Conservation (phyloP, 2,797 vertebrate genomes). For the Acridotheres tristis region DNA sequence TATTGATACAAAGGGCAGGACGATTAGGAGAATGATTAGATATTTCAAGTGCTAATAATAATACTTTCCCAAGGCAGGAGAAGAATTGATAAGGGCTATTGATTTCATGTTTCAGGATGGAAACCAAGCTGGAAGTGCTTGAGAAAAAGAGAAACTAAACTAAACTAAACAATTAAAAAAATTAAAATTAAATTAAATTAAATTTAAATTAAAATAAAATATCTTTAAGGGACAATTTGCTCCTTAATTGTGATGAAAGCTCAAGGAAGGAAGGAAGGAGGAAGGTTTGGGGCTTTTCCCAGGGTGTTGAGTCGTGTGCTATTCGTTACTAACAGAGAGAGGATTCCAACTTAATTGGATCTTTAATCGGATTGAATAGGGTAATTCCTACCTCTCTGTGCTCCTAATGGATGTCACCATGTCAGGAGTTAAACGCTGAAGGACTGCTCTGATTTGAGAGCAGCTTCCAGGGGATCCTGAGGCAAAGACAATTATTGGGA, state of each 20-base stretch:
- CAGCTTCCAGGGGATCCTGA: constrained; percentile 20
- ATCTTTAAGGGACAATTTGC: not conserved
- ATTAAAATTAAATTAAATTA: not conserved
- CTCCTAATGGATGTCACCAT: constrained; percentile 33
- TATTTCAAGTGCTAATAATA: constrained; percentile 12
- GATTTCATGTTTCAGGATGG: not conserved
- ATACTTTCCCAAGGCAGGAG: not conserved
- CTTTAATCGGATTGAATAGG: constrained; percentile 50
- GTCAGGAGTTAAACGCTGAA: constrained; percentile 21
- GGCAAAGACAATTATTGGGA: not conserved
- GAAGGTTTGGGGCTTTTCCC: not conserved
- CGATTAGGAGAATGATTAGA: not conserved
- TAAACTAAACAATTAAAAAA: not conserved
- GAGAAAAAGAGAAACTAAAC: not conserved
- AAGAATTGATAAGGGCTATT: not conserved
- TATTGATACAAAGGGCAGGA: not conserved
- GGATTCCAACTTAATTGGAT: constrained; percentile 50
- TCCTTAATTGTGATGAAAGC: not conserved
- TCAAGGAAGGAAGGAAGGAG: not conserved
- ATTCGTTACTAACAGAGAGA: not conserved
- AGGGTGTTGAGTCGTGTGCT: not conserved
- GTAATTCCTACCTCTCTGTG: constrained; percentile 38
- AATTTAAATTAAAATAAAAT: too few relatives aligned
- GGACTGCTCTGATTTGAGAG: constrained; percentile 4
- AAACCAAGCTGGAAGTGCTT: not conserved